Conservation (phyloP, 2,888 invertebrate species). For the Rhimphoctona megacephalus region DNA sequence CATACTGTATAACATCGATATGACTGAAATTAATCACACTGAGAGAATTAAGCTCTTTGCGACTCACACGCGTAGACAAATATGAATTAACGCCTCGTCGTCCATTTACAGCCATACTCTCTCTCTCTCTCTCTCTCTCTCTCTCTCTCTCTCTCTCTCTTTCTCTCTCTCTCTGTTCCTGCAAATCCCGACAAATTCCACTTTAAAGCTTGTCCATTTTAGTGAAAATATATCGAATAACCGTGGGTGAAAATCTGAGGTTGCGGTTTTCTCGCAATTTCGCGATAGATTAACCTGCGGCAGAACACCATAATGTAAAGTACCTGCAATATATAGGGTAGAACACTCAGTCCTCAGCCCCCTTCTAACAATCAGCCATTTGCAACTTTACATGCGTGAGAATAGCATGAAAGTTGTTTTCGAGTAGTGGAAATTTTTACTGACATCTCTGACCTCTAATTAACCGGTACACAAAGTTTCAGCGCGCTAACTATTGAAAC, state of each 20-base stretch:
- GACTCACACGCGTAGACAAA: neutral
- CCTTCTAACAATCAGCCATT: no score
- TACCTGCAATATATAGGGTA: neutral
- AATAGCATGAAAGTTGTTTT: no score
- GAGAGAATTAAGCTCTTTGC: constrained; percentile 20
- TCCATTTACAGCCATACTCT: neutral
- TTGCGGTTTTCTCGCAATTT: constrained; percentile 27
- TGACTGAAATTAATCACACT: neutral
- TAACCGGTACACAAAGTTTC: no score
- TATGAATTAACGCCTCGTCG: neutral
- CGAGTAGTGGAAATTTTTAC: no score
- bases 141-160: neutral
- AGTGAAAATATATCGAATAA: constrained; percentile 14
- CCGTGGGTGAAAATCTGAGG: constrained; percentile 2
- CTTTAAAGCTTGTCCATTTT: neutral
- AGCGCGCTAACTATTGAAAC: no score
- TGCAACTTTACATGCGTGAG: no score
- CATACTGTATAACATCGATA: neutral
- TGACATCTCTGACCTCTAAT: no score
- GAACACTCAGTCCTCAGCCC: no score
- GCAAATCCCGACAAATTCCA: neutral
- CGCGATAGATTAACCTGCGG: constrained; percentile 24
- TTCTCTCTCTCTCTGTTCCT: neutral
- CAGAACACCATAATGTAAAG: neutral
- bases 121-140: neutral